Evolutionary conservation across 2,888 invertebrate species (phyloP).

Genomic region (Clunio marinus): DNA sequence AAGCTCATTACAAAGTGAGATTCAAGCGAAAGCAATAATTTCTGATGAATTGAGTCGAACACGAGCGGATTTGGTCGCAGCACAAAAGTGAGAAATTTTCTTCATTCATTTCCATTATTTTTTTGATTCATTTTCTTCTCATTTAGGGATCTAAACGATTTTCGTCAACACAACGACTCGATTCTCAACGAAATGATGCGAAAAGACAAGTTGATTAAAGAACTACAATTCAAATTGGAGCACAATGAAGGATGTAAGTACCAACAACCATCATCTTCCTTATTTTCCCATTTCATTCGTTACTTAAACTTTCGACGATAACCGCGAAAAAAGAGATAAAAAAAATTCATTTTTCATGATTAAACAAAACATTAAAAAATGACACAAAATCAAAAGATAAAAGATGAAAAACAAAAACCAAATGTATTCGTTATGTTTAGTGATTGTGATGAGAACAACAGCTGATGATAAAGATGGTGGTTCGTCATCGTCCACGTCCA

Average conservation of each 20-base stretch:
- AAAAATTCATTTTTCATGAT: not conserved
- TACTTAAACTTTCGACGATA: too few species aligned
- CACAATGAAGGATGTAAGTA: slow-evolving; percentile 81
- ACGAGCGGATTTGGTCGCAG: slow-evolving; percentile 73
- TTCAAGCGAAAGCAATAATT: slow-evolving; percentile 88
- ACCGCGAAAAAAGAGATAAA: slow-evolving; percentile 2
- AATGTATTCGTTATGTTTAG: slow-evolving; percentile 29
- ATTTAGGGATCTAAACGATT: slow-evolving; percentile 71
- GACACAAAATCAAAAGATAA: not conserved
- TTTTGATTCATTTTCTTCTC: slow-evolving; percentile 40
- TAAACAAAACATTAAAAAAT: not conserved
- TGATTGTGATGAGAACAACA: slow-evolving; percentile 27
- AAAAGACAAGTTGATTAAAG: slow-evolving; percentile 78
- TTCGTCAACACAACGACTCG: slow-evolving; percentile 67
- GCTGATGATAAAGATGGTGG: slow-evolving; percentile 32
- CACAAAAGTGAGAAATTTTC: slow-evolving; percentile 65
- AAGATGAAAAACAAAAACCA: not conserved
- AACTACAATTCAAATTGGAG: slow-evolving; percentile 73
- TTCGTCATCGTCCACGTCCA: slow-evolving; percentile 25
- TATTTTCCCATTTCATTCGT: too few species aligned
- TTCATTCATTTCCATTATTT: slow-evolving; percentile 38
- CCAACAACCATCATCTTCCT: not conserved
- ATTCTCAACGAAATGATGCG: slow-evolving; percentile 71
- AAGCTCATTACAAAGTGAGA: slow-evolving; percentile 84
- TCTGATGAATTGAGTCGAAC: slow-evolving; percentile 84